Percentiles rank a stretch among this genome's conserved stretches.
Conservation (phyloP, 2,888 invertebrate species). For the Pollenia labialis region DNA sequence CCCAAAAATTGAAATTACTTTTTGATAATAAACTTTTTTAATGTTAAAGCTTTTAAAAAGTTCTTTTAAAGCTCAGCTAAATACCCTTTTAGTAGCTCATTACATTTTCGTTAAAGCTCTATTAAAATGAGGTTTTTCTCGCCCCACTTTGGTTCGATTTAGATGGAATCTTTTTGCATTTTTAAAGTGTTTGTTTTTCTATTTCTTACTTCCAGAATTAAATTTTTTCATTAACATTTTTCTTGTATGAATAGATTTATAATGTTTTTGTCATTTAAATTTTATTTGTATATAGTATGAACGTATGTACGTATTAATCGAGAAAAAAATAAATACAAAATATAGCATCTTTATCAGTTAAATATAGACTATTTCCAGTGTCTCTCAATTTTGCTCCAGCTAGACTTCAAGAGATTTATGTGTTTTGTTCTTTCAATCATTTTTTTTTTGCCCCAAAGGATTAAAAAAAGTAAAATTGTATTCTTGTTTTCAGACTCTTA, state of each 20-base stretch:
- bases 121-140: not conserved
- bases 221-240: constrained; percentile 65
- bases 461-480: not conserved
- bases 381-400: not conserved
- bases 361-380: not conserved
- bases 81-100: not conserved
- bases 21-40: too few species aligned
- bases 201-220: constrained; percentile 51
- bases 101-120: not conserved
- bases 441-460: not conserved
- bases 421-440: not conserved
- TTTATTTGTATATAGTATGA: constrained; percentile 27
- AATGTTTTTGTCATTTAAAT: constrained; percentile 69
- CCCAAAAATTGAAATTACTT: too few species aligned
- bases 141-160: constrained; percentile 2
- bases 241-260: constrained; percentile 61
- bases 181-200: constrained; percentile 6
- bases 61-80: not conserved
- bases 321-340: not conserved
- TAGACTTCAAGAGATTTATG: not conserved
- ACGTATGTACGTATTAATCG: constrained; percentile 11
- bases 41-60: not conserved
- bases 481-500: too few species aligned
- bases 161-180: not conserved
- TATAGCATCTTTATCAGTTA: constrained; percentile 43